Percentiles rank a stretch among this genome's conserved stretches.
Evolutionary conservation across 2,888 invertebrate genomes (phyloP).

Genomic region (Lottia gigantea): DNA sequence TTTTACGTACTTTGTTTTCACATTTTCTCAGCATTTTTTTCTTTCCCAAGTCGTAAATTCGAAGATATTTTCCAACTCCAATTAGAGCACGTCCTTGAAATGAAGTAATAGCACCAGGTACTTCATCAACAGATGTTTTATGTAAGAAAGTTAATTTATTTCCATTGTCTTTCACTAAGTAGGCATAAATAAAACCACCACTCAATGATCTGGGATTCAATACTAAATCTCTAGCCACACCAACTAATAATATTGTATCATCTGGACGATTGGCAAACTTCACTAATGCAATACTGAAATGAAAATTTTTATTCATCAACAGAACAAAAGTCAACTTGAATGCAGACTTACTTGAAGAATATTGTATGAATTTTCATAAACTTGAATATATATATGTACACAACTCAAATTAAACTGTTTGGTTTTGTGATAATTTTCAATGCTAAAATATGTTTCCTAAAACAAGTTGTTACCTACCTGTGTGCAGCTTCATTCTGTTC

Average conservation of each 20-base stretch:
- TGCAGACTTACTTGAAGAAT: too few relatives aligned
- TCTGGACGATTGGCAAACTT: conserved; percentile 80
- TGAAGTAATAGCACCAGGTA: conserved; percentile 73
- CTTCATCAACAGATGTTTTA: conserved; percentile 92
- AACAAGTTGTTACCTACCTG: conserved; percentile 73
- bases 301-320: too few relatives aligned
- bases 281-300: conserved; percentile 78
- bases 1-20: conserved; percentile 82
- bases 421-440: too few relatives aligned
- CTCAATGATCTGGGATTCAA: conserved; percentile 86
- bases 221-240: conserved; percentile 89
- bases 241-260: conserved; percentile 80
- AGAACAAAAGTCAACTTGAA: too few relatives aligned
- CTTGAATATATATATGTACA: too few relatives aligned
- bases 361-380: too few relatives aligned
- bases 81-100: conserved; percentile 88
- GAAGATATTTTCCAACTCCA: conserved; percentile 90
- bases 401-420: too few relatives aligned
- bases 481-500: conserved; percentile 98
- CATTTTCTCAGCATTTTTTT: conserved; percentile 96
- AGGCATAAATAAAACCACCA: conserved; percentile 88
- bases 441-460: too few relatives aligned
- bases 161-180: conserved; percentile 78
- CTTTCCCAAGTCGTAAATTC: conserved; percentile 96
- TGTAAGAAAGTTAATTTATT: conserved; percentile 91